Evolutionary conservation across 2,113 vertebrate genomes (phyloP).

Genomic region (Syrmaticus mikado): DNA sequence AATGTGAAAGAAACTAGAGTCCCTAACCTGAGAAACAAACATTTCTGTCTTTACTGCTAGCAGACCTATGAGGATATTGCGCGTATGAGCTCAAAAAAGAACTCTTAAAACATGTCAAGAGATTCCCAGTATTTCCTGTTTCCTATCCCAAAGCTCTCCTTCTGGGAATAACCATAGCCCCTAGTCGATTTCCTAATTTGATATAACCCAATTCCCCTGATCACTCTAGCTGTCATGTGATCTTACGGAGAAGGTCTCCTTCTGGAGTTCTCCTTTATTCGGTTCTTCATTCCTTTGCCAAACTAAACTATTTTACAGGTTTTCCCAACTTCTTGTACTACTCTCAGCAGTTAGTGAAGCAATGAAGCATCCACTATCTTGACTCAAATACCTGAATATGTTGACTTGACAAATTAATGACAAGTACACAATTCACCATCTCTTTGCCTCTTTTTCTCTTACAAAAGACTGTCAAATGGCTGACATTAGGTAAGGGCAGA

Average conservation of each 20-base stretch:
- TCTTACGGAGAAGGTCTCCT: slow-evolving; percentile 9
- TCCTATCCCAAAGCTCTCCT: slow-evolving; percentile 33
- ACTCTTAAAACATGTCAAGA: slow-evolving; percentile 38
- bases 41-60: slow-evolving; percentile 13
- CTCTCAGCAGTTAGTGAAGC: neutral
- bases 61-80: slow-evolving; percentile 21
- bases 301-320: slow-evolving; percentile 36
- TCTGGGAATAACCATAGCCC: neutral
- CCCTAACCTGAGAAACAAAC: slow-evolving; percentile 4
- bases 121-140: slow-evolving; percentile 39
- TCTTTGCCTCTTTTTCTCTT: neutral
- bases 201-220: neutral
- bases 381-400: slow-evolving; percentile 13
- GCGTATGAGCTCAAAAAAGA: slow-evolving; percentile 57
- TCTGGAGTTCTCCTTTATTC: neutral
- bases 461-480: slow-evolving; percentile 3
- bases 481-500: neutral
- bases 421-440: neutral
- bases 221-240: neutral
- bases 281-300: slow-evolving; percentile 5
- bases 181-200: slow-evolving; percentile 12
- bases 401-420: slow-evolving; percentile 31
- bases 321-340: neutral
- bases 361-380: neutral
- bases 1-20: slow-evolving; percentile 29